These are phyloP conservation scores for Saguinus midas DNA, from an alignment of 2,113 vertebrate genomes.

Conservation along the genomic window DNA sequence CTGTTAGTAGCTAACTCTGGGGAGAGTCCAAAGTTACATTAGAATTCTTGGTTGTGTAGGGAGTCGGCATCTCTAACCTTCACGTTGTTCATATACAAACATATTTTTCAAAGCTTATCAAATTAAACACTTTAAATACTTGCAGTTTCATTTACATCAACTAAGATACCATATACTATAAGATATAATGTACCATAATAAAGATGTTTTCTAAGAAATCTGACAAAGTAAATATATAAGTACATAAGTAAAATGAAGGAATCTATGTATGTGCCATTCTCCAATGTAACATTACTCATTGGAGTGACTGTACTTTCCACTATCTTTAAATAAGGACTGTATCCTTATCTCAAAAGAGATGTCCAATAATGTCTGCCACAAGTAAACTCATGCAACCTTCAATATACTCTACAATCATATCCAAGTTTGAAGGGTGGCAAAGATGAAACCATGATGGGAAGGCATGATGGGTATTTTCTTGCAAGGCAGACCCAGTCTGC, in stretches of 20 bases:
- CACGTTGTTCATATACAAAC: neutral
- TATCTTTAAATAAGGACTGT: neutral
- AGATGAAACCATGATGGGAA: neutral
- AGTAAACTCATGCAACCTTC: neutral
- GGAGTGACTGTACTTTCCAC: neutral
- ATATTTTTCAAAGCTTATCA: neutral
- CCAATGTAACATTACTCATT: neutral
- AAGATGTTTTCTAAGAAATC: neutral
- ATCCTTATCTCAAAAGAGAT: neutral
- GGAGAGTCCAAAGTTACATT: neutral
- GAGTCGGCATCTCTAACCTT: neutral
- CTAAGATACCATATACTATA: too few species aligned
- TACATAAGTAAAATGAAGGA: neutral
- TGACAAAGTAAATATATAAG: neutral
- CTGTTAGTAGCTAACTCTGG: neutral
- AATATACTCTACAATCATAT: neutral
- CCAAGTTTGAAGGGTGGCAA: neutral
- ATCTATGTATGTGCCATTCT: neutral
- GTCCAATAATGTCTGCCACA: neutral
- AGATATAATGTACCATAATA: neutral
- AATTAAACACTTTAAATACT: neutral
- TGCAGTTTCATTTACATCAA: neutral
- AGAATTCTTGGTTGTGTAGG: neutral
- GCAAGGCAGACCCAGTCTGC: neutral
- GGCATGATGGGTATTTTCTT: neutral